Evolutionary conservation across 2,888 invertebrate genomes (phyloP).

Genomic region (Erebia epiphron): DNA sequence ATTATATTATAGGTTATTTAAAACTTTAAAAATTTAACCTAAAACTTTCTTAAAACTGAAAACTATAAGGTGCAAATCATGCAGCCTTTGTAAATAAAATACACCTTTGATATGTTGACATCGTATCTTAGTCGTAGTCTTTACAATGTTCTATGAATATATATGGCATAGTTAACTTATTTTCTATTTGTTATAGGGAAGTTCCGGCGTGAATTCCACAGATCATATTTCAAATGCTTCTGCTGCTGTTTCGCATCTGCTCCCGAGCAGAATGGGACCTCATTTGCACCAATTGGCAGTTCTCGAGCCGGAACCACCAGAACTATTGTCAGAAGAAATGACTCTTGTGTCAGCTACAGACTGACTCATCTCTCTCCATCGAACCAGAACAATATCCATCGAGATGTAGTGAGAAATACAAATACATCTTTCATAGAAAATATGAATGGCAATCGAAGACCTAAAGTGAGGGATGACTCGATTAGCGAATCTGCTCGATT

Average conservation of each 20-base stretch:
- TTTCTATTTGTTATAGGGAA: slow-evolving; percentile 83
- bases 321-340: slow-evolving; percentile 73
- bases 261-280: slow-evolving; percentile 69
- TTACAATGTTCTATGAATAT: not conserved
- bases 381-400: slow-evolving; percentile 71
- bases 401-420: slow-evolving; percentile 68
- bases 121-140: not conserved
- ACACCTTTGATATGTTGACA: not conserved
- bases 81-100: not conserved
- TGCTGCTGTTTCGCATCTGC: slow-evolving; percentile 66
- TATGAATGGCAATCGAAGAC: slow-evolving; percentile 67
- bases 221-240: slow-evolving; percentile 86
- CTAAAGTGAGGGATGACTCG: slow-evolving; percentile 68
- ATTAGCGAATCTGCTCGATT: slow-evolving; percentile 73
- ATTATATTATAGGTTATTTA: not conserved
- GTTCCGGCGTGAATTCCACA: slow-evolving; percentile 87
- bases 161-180: slow-evolving; percentile 14
- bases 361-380: slow-evolving; percentile 76
- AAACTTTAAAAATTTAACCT: too few species aligned
- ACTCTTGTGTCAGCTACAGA: slow-evolving; percentile 74
- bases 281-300: slow-evolving; percentile 73
- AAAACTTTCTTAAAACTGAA: not conserved
- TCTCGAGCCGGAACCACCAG: slow-evolving; percentile 72
- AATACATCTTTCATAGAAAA: slow-evolving; percentile 78
- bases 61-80: too few species aligned